Evolutionary conservation across 2,888 invertebrate species (phyloP).

Genomic region (Nezara viridula): DNA sequence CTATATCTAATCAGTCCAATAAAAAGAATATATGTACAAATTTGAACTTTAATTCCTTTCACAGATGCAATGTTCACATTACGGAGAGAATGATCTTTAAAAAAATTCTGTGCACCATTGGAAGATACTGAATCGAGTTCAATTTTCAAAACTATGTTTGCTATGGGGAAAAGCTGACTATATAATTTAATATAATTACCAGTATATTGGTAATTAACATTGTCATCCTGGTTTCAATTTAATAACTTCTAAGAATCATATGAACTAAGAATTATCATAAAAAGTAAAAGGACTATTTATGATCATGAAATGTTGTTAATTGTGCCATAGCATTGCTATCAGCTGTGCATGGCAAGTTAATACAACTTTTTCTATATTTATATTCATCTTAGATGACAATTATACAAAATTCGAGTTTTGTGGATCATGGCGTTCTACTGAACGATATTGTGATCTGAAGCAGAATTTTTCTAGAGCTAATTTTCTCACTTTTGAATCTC

Average conservation of each 20-base stretch:
- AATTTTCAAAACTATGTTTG: neutral
- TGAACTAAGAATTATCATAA: neutral
- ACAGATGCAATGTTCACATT: neutral
- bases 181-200: neutral
- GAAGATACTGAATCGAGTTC: neutral
- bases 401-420: neutral
- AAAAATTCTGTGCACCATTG: neutral
- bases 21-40: neutral
- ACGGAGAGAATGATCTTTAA: neutral
- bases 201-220: neutral
- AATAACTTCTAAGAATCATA: neutral
- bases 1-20: neutral
- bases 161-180: neutral
- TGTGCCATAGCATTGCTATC: neutral
- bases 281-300: neutral
- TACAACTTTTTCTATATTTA: neutral
- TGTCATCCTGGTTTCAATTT: neutral
- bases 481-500: slow-evolving; percentile 54
- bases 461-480: slow-evolving; percentile 27
- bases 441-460: neutral
- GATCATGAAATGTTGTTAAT: neutral
- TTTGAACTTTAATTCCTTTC: neutral
- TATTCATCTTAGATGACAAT: neutral
- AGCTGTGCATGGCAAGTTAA: neutral
- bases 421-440: neutral